Conservation (phyloP, 2,888 invertebrate species). For the Seira ritae region DNA sequence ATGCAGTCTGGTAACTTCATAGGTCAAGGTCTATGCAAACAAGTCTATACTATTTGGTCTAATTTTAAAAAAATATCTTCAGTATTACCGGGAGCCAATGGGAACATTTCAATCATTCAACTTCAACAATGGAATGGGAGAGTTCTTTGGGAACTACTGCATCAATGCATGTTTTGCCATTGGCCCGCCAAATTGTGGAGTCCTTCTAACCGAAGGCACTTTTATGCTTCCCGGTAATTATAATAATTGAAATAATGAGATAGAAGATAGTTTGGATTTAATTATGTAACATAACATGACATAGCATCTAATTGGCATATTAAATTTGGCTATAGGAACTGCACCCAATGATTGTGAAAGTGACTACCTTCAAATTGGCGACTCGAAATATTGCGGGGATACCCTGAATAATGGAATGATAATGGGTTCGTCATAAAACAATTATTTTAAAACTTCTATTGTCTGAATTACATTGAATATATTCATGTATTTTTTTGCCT, state of each 20-base stretch:
- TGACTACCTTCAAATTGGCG: slow-evolving; percentile 58
- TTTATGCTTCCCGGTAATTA: slow-evolving; percentile 67
- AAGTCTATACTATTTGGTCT: neutral
- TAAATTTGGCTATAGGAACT: slow-evolving; percentile 56
- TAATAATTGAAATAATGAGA: neutral
- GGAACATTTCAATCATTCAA: slow-evolving; percentile 85
- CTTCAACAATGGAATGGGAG: slow-evolving; percentile 76
- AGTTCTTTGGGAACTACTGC: slow-evolving; percentile 65
- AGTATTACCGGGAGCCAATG: slow-evolving; percentile 80
- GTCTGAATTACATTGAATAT: neutral
- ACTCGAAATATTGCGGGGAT: slow-evolving; percentile 67
- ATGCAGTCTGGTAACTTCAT: slow-evolving; percentile 65
- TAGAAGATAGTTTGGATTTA: neutral
- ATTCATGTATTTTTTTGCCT: neutral
- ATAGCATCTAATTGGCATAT: neutral
- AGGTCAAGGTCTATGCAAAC: slow-evolving; percentile 9
- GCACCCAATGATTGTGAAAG: slow-evolving; percentile 66
- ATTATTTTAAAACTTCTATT: neutral
- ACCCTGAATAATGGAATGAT: slow-evolving; percentile 66
- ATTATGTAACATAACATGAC: neutral
- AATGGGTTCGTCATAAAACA: slow-evolving; percentile 38
- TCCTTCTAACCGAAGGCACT: slow-evolving; percentile 66
- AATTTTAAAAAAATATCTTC: slow-evolving; percentile 76
- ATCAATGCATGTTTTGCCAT: slow-evolving; percentile 62
- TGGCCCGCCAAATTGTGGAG: slow-evolving; percentile 65